These are phyloP conservation scores for Merodon equestris DNA, from an alignment of 2,888 invertebrate species.

Conservation along the genomic window DNA sequence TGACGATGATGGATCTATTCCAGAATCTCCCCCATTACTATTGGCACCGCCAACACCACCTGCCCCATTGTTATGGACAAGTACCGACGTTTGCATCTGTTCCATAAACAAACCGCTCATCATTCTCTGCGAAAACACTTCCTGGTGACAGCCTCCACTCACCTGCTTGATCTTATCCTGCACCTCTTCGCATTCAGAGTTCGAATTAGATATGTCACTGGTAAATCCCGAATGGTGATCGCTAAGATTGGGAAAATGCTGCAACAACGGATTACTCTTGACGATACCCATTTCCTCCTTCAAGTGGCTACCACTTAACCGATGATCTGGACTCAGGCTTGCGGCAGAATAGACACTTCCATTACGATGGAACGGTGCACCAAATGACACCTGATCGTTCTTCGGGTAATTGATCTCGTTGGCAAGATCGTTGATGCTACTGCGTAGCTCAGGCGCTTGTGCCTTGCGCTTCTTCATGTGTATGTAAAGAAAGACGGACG, in stretches of 20 bases:
- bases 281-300: slow-evolving; percentile 85
- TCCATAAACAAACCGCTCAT: slow-evolving; percentile 46
- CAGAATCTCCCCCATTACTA: slow-evolving; percentile 63
- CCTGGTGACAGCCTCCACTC: slow-evolving; percentile 63
- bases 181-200: slow-evolving; percentile 83
- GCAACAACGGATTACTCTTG: slow-evolving; percentile 87
- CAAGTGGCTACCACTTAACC: slow-evolving; percentile 74
- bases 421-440: slow-evolving; percentile 74
- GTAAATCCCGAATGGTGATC: slow-evolving; percentile 80
- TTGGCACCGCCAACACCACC: slow-evolving; percentile 70
- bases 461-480: slow-evolving; percentile 85
- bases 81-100: slow-evolving; percentile 84
- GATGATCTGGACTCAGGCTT: slow-evolving; percentile 74
- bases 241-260: slow-evolving; percentile 82
- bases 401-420: slow-evolving; percentile 79
- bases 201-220: slow-evolving; percentile 82
- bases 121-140: slow-evolving; percentile 19
- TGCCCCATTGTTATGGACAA: slow-evolving; percentile 81
- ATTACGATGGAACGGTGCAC: slow-evolving; percentile 76
- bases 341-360: slow-evolving; percentile 76
- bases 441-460: slow-evolving; percentile 74
- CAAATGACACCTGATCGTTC: slow-evolving; percentile 78
- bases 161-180: slow-evolving; percentile 76
- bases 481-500: slow-evolving; percentile 90
- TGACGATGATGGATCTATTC: slow-evolving; percentile 73